A percentile compares a stretch with the other conserved stretches of the same genome.
Conservation (phyloP, 2,888 invertebrate genomes). For the Phengaris alcon region DNA sequence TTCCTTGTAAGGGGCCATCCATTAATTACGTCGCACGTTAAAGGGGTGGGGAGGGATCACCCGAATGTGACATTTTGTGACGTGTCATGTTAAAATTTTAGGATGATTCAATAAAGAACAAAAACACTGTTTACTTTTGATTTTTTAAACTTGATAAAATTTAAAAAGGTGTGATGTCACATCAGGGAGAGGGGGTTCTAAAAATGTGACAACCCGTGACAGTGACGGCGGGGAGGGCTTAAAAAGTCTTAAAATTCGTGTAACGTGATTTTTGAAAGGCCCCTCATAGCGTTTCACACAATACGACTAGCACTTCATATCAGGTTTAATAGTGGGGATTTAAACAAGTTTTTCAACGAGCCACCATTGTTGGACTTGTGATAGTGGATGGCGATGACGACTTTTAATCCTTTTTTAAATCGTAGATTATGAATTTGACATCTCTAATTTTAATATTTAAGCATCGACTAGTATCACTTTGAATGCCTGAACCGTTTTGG, state of each 20-base stretch:
- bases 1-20: slow-evolving; percentile 53
- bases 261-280: neutral
- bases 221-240: neutral
- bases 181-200: neutral
- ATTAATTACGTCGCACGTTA: too few relatives aligned
- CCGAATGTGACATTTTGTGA: too few relatives aligned
- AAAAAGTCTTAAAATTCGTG: neutral
- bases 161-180: too few relatives aligned
- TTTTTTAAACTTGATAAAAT: too few relatives aligned
- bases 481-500: slow-evolving; percentile 1
- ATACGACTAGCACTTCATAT: slow-evolving; percentile 69
- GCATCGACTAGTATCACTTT: neutral
- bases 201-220: neutral
- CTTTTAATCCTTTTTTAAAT: neutral
- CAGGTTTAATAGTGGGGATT: slow-evolving; percentile 59
- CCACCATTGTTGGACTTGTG: slow-evolving; percentile 39
- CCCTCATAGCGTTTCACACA: slow-evolving; percentile 66
- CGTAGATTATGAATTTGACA: neutral
- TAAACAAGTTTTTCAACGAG: slow-evolving; percentile 66
- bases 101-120: too few relatives aligned
- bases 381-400: slow-evolving; percentile 36
- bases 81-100: too few relatives aligned
- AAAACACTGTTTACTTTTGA: too few relatives aligned
- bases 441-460: neutral
- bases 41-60: too few relatives aligned